Conservation (phyloP, 2,888 invertebrate species). For the Marronus borbonicus region DNA sequence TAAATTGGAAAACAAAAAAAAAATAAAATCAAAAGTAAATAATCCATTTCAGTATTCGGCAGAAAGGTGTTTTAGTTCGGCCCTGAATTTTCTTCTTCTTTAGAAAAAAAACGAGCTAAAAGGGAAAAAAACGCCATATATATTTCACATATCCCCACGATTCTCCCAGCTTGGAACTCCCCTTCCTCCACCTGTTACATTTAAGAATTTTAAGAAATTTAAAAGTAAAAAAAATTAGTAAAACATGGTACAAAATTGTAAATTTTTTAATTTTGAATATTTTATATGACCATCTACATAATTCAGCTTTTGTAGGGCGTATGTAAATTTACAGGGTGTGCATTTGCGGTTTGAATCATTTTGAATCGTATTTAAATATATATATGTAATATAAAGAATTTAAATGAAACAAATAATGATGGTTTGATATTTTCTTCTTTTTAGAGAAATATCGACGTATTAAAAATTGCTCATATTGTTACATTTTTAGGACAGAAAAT, state of each 20-base stretch:
- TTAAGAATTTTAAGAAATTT: too few relatives aligned
- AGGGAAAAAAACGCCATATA: too few relatives aligned
- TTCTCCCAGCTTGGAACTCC: too few relatives aligned
- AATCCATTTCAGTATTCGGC: slow-evolving; percentile 59
- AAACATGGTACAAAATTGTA: too few relatives aligned
- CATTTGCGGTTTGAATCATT: background rate
- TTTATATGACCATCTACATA: background rate
- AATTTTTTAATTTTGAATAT: too few relatives aligned
- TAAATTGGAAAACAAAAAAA: too few relatives aligned
- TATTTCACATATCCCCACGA: too few relatives aligned
- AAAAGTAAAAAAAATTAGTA: too few relatives aligned
- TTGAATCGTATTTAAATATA: background rate
- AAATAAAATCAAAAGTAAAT: slow-evolving; percentile 9
- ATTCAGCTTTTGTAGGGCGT: slow-evolving; percentile 19
- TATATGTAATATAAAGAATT: background rate
- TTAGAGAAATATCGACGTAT: slow-evolving; percentile 3
- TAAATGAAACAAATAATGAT: too few relatives aligned
- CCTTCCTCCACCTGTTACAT: too few relatives aligned
- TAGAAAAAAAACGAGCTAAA: too few relatives aligned
- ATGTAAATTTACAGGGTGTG: slow-evolving; percentile 23
- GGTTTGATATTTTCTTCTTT: background rate
- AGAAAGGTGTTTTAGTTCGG: slow-evolving; percentile 54
- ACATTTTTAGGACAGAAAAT: background rate
- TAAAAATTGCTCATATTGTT: slow-evolving; percentile 10
- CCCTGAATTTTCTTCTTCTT: slow-evolving; percentile 36